Conservation (phyloP, 2,888 invertebrate genomes). For the Habroteleia sp. region DNA sequence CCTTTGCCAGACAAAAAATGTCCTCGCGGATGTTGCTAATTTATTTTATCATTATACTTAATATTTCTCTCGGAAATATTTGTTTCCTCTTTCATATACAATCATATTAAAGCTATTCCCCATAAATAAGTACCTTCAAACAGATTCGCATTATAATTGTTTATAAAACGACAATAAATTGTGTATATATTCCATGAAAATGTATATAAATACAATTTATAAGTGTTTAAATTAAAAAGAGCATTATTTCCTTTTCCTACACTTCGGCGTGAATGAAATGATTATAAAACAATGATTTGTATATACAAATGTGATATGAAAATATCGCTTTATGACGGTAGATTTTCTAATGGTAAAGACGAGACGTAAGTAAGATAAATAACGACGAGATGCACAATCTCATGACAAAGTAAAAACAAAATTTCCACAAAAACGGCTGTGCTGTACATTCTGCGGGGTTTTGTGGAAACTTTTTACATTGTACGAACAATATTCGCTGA, state of each 20-base stretch:
- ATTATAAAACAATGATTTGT: constrained; percentile 46
- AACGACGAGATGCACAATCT: constrained; percentile 24
- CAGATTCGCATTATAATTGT: neutral
- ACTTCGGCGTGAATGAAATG: constrained; percentile 44
- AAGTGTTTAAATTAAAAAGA: constrained; percentile 22
- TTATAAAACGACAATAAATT: neutral
- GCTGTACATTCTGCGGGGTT: no score
- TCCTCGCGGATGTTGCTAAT: no score
- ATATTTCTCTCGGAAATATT: no score
- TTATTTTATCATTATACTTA: no score
- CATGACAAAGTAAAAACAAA: constrained; percentile 38
- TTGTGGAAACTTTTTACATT: neutral
- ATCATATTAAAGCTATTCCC: no score
- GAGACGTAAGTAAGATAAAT: constrained; percentile 23
- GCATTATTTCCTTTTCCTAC: constrained; percentile 25
- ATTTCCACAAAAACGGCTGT: constrained; percentile 19
- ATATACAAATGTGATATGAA: constrained; percentile 60
- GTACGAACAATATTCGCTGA: constrained; percentile 1
- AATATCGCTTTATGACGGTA: constrained; percentile 35
- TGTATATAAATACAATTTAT: constrained; percentile 17
- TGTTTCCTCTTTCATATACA: no score
- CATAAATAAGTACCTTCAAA: constrained; percentile 9
- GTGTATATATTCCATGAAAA: constrained; percentile 2
- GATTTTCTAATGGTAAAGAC: constrained; percentile 48
- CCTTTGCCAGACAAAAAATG: no score